phyloP scores from a whole-genome alignment of 2,113 vertebrate genomes.

The Haemorhous mexicanus region DNA sequence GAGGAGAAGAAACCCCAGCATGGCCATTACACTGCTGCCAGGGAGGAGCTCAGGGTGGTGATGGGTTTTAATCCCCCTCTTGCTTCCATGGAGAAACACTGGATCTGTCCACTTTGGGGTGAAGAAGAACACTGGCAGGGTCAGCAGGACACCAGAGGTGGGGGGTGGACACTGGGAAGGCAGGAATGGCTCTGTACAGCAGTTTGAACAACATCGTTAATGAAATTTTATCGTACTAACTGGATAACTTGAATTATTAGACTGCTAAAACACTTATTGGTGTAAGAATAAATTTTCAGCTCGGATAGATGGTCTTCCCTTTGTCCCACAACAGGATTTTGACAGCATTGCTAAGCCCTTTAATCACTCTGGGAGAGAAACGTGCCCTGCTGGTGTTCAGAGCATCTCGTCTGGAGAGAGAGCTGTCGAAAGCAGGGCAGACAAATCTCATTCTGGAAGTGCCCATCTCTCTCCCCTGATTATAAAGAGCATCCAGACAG shows the following conservation, averaged over 20 bases:
- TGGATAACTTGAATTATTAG: background rate
- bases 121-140: background rate
- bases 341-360: background rate
- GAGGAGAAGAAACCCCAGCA: background rate
- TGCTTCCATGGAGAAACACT: background rate
- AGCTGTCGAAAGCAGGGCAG: background rate
- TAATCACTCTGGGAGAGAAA: background rate
- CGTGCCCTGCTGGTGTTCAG: background rate
- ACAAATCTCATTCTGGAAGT: background rate
- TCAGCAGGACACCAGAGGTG: background rate
- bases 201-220: background rate
- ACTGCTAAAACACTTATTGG: background rate
- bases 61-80: rapidly evolving
- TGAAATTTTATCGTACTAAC: background rate
- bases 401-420: background rate
- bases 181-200: background rate
- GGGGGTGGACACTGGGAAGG: background rate
- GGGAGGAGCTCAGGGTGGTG: background rate
- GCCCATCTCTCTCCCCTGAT: background rate
- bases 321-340: background rate
- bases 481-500: background rate
- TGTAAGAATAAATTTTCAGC: background rate
- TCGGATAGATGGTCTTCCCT: background rate
- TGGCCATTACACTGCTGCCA: background rate
- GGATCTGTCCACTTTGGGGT: background rate